Evolutionary conservation across 23 tunicate species (phyloP), one percentile per base, ranked within the genome.

Genomic region (Trididemnum miniatum): DNA sequence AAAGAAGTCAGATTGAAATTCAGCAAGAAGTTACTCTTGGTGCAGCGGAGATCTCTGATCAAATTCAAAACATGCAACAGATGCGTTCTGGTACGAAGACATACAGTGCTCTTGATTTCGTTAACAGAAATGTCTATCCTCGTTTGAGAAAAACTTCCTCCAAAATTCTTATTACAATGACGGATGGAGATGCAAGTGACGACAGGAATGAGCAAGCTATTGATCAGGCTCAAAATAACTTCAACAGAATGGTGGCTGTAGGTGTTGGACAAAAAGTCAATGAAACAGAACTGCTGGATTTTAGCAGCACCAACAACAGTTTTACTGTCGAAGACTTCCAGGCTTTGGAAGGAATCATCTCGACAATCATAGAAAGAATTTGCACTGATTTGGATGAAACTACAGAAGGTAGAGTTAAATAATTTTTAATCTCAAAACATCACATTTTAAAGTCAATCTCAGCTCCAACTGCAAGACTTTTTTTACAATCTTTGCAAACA

Each of bases 21-120:
- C 80, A 81, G 9, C 65, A 49, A 25, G 31, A 57, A 71, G 67
- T 77, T 29, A 18, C 3, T 20, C 2, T 23, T 23, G 51, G 67
- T 32, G 74, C 89, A 5, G 72, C 72, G 25, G 89, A 88, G 66
- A 66, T 93, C 31, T 27, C 59, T 1, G 80, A 35, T 2, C 51
- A 20, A 35, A 87, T 93, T 36, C 49, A 38, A 2, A 38, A 37
- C 80, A 88, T 93, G 20, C 82, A 79, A 0, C 89, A 87, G 38
- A 88, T 88, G 93, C 50, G 94, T 2, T 88, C 93, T 7, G 98
- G 98, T 7, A 93, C 98, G 3, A 88, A 84, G 81, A 88, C 98
- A 0, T 93, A 84, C 89, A 81, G 81, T 15, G 98, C 87, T 20
- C 84, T 93, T 3, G 49, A 75, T 1, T 93, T 79, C 76, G 94